Conservation (phyloP, 2,797 vertebrate species). For the Liasis olivaceus region DNA sequence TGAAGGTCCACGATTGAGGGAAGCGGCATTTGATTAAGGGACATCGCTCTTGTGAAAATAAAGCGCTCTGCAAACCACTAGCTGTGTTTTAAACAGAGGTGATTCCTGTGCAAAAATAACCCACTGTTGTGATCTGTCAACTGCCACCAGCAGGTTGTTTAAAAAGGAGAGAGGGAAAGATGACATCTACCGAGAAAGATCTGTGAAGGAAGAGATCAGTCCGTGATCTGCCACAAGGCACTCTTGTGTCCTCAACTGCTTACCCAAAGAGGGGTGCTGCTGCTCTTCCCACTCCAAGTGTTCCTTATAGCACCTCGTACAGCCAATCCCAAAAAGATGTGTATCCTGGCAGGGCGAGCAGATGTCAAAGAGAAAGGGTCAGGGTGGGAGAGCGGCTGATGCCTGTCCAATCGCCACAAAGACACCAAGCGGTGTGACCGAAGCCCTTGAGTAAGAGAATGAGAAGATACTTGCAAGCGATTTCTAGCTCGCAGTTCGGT, state of each 20-base stretch:
- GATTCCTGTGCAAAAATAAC: background rate
- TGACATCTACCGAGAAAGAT: background rate
- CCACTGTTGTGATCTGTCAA: background rate
- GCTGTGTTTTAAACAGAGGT: background rate
- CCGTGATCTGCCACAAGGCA: background rate
- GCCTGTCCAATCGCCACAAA: background rate
- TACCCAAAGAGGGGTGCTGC: background rate
- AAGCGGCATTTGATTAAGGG: background rate
- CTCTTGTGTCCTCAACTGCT: background rate
- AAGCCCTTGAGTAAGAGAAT: background rate
- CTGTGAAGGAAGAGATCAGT: background rate
- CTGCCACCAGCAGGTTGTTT: background rate
- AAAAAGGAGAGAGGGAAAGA: background rate
- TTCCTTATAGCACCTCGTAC: background rate
- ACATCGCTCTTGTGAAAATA: background rate
- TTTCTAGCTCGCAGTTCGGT: background rate
- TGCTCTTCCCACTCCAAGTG: background rate
- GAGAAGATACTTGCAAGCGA: background rate
- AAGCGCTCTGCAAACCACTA: background rate
- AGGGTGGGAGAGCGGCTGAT: background rate
- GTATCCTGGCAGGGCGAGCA: background rate
- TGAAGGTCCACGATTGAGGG: background rate
- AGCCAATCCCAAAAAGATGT: background rate
- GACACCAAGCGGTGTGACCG: background rate
- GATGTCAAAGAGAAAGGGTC: background rate